Base-by-base conservation (phyloP, 2,797 vertebrate genomes). In the Meda fulgida region DNA sequence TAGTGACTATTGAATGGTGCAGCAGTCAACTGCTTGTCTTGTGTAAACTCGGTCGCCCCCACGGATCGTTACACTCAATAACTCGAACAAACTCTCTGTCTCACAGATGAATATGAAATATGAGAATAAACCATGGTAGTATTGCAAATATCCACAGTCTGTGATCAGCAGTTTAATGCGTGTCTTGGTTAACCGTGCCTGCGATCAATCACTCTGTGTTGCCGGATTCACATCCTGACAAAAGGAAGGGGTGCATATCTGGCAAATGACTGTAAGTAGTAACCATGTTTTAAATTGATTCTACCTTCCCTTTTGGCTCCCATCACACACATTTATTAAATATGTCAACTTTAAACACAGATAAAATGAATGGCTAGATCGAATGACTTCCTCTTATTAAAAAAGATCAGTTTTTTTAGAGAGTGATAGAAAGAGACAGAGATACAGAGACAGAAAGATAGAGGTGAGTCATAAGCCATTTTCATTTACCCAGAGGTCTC, bases 41-140 rank as follows among this genome's bases (percentile, higher is more conserved):
- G 86, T 84, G 85, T 82, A 86, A 86, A 84, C 81, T 58, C 21
- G 23, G 76, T 81, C 8, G 40, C 40, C 84, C 77, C 69, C 77
- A 80, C 71, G 83, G 84, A 53, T 85, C 78, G 82, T 87, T 84
- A 87, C 67, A 38, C 80, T 73, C 83, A 87, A 85, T 85, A 87
- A 85, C 86, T 84, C 78, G 66, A 84, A 78, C 72, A 87, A 85
- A 69, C 66, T 81, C 63, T 60, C 48, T 7, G 58, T 81, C 86
- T 81, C 82, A 70, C 67, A 75, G 76, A 69, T 81, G 83, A 84
- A 87, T 81, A 60, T 84, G 76, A 84, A 87, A 84, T 84, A 81
- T 87, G 75, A 83, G 76, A 79, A 40, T 80, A 53, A 79, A 73
- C 71, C 72, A 76, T 81, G 23, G 31, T 69, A 70, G 65, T 58